Base-by-base conservation (phyloP, 2,888 invertebrate genomes). In the Tipula confusa region DNA sequence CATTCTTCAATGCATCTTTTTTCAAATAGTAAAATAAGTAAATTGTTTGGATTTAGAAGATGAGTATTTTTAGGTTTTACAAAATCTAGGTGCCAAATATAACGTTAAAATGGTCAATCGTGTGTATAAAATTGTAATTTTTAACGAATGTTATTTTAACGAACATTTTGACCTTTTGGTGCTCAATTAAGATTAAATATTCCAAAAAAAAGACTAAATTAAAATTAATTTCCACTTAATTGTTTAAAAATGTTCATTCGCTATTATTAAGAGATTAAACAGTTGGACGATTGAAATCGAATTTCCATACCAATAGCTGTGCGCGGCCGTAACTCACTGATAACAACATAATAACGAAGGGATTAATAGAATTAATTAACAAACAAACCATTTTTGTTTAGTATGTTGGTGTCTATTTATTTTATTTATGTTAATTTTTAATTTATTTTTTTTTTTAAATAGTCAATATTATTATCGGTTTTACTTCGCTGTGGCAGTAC, bases 341-440 rank as follows among this genome's bases (percentile, higher is more conserved):
- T 64, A 64, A 64, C 64, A 64, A 64, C 24, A 64, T 24, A 64
- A 24, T 24, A 64, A 64, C 24, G 64, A 24, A 64, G 7, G 64
- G 64, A 64, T 64, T 64, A 64, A 64, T 64, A 24, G 64, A 64
- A 64, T 64, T 64, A 64, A 64, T 64, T 64, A 64, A 64, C 18
- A 18, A 64, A 64, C 18, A 0, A 64, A 64, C n/a, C 2, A 24
- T 64, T 24, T 64, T 24, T 64, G 11, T 64, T 24, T 24, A 9
- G 18, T 64, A 9, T 64, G 24, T 64, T 18, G 18, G 64, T 64
- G 24, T 64, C 64, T 64, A 64, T 64, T 24, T 24, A 64, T 64
- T 64, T 64, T 64, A 64, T 64, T 64, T 64, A 64, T 64, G 64
- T 9, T 24, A 64, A 64, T 64, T 64, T 33, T 6, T 6, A 33